Base-by-base conservation (phyloP, 1,140 invertebrate genomes). In the Gonioctena quinquepunctata region DNA sequence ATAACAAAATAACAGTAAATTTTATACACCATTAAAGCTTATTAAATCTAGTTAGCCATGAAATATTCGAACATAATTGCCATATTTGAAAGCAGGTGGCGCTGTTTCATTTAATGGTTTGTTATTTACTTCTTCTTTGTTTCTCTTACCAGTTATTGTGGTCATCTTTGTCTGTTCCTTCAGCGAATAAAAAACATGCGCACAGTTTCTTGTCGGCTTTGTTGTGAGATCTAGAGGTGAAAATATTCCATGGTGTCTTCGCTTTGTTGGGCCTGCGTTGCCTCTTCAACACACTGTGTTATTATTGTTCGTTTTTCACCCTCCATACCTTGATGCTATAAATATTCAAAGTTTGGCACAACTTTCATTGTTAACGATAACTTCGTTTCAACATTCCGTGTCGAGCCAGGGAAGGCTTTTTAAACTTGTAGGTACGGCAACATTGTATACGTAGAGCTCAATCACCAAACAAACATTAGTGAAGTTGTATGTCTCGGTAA, bases 381-480 rank as follows among this genome's bases (percentile, higher is more conserved):
- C 33, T 42, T n/a, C 33, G 33, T n/a, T 42, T n/a, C 33, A 42
- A 42, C 33, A 42, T 42, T n/a, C 33, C 33, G 33, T n/a, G n/a
- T n/a, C 33, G n/a, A 42, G n/a, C 33, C n/a, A n/a, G n/a, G 63
- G 54, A 66, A 66, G 50, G 50, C 25, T 18, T 66, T 66, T 66
- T 26, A 52, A 66, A 66, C 42, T 21, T 25, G 49, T 54, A 54
- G 49, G 18, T 2, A 66, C 49, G 63, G 63, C 63, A 66, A 66
- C 63, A 54, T 33, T 60, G 63, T 66, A 66, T 26, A 23, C 59
- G 70, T 48, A 59, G 66, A 62, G 68, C 62, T 66, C 61, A 67
- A 72, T 68, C 70, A 66, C 70, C 70, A 72, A 72, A 72, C 70
- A 72, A 71, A 71, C 68, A 68, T 72, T 72, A 72, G 70, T 72